phyloP scores from a whole-genome alignment of 2,797 vertebrate genomes.

The Antrozous pallidus region DNA sequence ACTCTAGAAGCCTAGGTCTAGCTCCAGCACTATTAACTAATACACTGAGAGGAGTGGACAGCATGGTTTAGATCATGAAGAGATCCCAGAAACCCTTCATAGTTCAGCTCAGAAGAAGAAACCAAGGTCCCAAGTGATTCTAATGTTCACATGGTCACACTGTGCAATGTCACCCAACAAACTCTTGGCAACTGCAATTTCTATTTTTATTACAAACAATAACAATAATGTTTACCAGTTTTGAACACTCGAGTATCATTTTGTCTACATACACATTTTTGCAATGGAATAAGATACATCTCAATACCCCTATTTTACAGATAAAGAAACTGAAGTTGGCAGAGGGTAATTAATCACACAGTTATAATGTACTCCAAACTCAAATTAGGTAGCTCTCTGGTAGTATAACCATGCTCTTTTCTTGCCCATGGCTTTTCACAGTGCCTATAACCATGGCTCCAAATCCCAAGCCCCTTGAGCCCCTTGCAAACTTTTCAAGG shows the following conservation, averaged over 20 bases:
- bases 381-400: neutral
- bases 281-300: neutral
- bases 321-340: neutral
- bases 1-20: neutral
- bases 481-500: neutral
- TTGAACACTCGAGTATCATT: neutral
- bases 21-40: neutral
- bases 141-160: neutral
- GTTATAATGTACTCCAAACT: neutral
- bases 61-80: neutral
- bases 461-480: rapidly evolving
- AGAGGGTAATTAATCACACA: neutral
- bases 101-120: neutral
- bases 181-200: neutral
- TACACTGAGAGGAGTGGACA: neutral
- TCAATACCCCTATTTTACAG: neutral
- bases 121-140: neutral
- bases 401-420: neutral
- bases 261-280: neutral
- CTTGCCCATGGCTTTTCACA: neutral
- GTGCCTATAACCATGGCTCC: neutral
- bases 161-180: neutral
- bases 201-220: neutral
- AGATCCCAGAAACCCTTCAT: neutral
- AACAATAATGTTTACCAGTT: neutral